Conservation (phyloP, 2,797 vertebrate species). For the Synaphobranchus kaupii region DNA sequence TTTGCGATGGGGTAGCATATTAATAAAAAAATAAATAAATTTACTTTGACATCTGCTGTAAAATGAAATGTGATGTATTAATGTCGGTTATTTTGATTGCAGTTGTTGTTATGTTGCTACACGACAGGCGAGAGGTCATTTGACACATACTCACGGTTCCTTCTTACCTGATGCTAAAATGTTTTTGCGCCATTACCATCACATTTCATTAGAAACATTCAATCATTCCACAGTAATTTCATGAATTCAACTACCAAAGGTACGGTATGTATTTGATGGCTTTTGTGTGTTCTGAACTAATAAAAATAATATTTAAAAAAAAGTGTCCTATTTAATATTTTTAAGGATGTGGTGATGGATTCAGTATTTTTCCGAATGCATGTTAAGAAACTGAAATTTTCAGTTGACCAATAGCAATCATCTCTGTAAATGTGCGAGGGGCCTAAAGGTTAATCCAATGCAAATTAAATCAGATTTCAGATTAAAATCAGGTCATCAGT, state of each 20-base stretch:
- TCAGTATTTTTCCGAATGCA: too few species aligned
- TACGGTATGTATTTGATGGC: neutral
- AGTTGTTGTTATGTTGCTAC: neutral
- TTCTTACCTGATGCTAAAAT: neutral
- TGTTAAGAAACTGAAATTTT: neutral
- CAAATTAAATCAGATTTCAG: neutral
- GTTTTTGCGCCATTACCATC: neutral
- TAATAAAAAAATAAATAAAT: neutral
- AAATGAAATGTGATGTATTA: constrained; percentile 1
- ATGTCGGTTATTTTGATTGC: neutral
- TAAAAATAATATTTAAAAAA: neutral
- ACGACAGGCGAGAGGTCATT: neutral
- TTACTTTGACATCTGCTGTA: neutral
- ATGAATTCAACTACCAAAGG: neutral
- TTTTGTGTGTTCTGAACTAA: neutral
- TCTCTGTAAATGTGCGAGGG: too few species aligned
- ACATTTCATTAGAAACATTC: neutral
- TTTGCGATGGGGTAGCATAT: constrained; percentile 45
- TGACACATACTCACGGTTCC: neutral
- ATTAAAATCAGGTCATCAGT: constrained; percentile 7
- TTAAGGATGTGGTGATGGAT: too few species aligned
- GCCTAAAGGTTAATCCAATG: too few species aligned
- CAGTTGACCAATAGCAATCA: neutral
- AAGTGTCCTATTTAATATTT: too few species aligned
- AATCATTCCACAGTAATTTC: neutral